Conservation (phyloP, 2,797 vertebrate species). For the Petrocephalus sullivani region DNA sequence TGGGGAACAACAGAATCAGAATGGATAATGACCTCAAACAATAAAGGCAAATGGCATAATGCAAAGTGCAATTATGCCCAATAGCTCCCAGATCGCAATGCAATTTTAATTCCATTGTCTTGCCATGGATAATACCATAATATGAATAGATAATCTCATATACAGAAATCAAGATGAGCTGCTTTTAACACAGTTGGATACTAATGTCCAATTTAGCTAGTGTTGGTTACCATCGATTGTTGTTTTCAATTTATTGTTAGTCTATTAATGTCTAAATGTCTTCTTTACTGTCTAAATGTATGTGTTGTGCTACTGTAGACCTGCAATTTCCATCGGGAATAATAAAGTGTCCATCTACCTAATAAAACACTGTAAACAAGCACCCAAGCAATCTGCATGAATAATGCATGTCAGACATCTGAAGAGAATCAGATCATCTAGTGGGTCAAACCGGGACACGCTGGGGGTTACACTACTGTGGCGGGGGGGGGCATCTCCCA, state of each 20-base stretch:
- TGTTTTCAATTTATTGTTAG: too few species aligned
- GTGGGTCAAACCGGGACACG: background rate
- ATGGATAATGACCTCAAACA: background rate
- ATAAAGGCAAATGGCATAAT: background rate
- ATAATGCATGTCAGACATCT: background rate
- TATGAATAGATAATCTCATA: background rate
- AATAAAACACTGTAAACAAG: constrained; percentile 2
- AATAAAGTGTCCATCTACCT: background rate
- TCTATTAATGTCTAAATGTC: background rate
- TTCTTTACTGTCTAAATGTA: background rate
- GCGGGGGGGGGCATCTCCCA: background rate
- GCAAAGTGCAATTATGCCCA: background rate
- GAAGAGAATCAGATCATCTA: background rate
- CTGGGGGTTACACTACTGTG: background rate
- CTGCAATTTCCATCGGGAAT: background rate
- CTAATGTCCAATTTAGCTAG: background rate
- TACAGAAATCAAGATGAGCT: background rate
- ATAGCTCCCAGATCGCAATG: background rate
- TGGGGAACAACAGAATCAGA: background rate
- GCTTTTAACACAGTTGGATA: background rate
- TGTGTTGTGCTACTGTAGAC: background rate
- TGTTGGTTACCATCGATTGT: background rate
- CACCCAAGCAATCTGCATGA: background rate
- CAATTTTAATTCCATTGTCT: background rate
- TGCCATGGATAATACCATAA: background rate